A percentile compares a stretch with the other conserved stretches of the same genome.
Evolutionary conservation across 2,888 invertebrate genomes (phyloP).

Genomic region (Philereme vetulata): DNA sequence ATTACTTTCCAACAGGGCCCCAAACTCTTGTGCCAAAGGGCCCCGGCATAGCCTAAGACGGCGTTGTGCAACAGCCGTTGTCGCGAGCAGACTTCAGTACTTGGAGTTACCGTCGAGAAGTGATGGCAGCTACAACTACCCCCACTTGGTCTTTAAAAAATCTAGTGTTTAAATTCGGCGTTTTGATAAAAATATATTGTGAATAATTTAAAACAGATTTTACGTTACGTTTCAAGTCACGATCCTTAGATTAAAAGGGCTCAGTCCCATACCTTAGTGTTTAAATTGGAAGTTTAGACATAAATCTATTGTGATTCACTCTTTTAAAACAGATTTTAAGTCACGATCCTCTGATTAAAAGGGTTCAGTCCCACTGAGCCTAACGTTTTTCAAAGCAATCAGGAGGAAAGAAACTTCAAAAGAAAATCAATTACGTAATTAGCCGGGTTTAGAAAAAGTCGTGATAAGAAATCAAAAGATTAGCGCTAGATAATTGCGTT

Average conservation of each 20-base stretch:
- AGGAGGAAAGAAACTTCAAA: slow-evolving; percentile 31
- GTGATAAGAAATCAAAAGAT: slow-evolving; percentile 40
- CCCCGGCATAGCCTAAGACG: too few relatives aligned
- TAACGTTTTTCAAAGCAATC: slow-evolving; percentile 21
- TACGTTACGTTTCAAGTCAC: background rate
- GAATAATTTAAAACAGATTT: background rate
- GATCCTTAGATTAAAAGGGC: background rate
- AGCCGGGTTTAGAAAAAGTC: slow-evolving; percentile 35
- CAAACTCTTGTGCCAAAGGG: too few relatives aligned
- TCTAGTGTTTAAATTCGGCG: too few relatives aligned
- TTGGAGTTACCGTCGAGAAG: too few relatives aligned
- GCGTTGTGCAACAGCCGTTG: too few relatives aligned
- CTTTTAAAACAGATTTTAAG: slow-evolving; percentile 1
- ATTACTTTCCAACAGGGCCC: too few relatives aligned
- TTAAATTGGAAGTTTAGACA: too few relatives aligned
- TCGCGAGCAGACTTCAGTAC: too few relatives aligned
- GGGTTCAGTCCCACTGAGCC: slow-evolving; percentile 2
- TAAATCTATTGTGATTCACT: too few relatives aligned
- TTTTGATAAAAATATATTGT: too few relatives aligned
- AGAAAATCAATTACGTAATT: slow-evolving; percentile 42
- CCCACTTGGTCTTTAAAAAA: too few relatives aligned
- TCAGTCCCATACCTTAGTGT: background rate
- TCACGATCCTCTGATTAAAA: background rate
- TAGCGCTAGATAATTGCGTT: slow-evolving; percentile 40
- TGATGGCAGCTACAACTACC: too few relatives aligned